Conservation (phyloP, 2,888 invertebrate species). For the Cylloceria caligata region DNA sequence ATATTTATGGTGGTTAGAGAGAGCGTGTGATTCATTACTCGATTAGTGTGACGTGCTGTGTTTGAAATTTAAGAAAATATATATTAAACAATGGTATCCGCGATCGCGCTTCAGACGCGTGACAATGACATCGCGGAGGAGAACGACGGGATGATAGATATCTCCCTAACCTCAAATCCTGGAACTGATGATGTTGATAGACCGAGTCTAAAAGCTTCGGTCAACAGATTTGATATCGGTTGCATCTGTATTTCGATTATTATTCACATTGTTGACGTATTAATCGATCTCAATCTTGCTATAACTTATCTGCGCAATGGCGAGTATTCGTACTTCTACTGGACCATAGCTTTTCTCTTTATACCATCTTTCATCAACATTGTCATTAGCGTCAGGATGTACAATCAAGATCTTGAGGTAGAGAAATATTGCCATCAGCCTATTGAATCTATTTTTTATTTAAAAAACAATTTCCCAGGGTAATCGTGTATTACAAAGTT, state of each 20-base stretch:
- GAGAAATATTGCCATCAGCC: background rate
- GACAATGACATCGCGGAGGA: slow-evolving; percentile 48
- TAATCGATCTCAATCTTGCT: slow-evolving; percentile 90
- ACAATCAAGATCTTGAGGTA: slow-evolving; percentile 80
- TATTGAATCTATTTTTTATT: background rate
- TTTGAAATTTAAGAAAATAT: background rate
- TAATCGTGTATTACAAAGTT: too few relatives aligned
- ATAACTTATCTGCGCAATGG: slow-evolving; percentile 87
- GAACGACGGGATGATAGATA: slow-evolving; percentile 66
- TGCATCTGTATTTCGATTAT: slow-evolving; percentile 89
- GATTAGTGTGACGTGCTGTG: background rate
- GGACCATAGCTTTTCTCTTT: slow-evolving; percentile 90
- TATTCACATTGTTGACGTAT: slow-evolving; percentile 89
- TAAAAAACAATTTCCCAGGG: too few relatives aligned
- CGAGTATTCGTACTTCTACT: slow-evolving; percentile 88
- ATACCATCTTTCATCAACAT: slow-evolving; percentile 92
- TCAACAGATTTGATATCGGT: slow-evolving; percentile 87
- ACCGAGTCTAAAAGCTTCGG: slow-evolving; percentile 75
- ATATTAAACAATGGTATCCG: slow-evolving; percentile 34
- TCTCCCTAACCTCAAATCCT: slow-evolving; percentile 71
- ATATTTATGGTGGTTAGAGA: slow-evolving; percentile 3
- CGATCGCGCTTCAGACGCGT: slow-evolving; percentile 27
- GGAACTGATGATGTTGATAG: slow-evolving; percentile 77
- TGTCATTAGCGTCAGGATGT: slow-evolving; percentile 91
- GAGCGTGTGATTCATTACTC: background rate